A percentile compares a stretch with the other conserved stretches of the same genome.
These are phyloP conservation scores for Rhineura floridana DNA, from an alignment of 2,113 vertebrate genomes.

Conservation along the genomic window DNA sequence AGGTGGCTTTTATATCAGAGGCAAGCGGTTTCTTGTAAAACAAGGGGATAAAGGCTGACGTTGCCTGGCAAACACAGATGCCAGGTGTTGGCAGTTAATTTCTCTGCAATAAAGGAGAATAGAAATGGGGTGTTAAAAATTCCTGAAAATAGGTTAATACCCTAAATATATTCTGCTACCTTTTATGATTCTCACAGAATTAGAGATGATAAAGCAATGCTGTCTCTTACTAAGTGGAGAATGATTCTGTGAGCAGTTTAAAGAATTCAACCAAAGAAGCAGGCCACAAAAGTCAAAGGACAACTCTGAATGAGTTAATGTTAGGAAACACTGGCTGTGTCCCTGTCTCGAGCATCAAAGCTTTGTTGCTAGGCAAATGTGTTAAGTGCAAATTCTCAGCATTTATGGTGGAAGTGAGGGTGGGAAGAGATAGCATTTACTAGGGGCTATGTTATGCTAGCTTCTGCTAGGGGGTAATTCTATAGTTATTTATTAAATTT, in stretches of 20 bases:
- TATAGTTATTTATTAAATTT: background rate
- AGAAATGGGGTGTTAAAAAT: background rate
- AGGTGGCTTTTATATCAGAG: background rate
- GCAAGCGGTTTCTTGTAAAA: background rate
- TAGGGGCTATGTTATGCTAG: background rate
- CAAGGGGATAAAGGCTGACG: background rate
- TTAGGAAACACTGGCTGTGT: background rate
- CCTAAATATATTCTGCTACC: background rate
- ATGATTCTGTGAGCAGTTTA: background rate
- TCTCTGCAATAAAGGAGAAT: background rate
- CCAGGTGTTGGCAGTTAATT: background rate
- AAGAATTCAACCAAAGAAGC: background rate
- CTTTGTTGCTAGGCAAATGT: background rate
- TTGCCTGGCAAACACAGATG: background rate
- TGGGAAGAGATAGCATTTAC: background rate
- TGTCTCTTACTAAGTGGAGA: background rate
- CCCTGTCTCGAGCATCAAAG: background rate
- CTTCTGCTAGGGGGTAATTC: background rate
- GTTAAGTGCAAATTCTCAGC: background rate
- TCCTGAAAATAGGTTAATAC: background rate
- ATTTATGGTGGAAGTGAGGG: background rate
- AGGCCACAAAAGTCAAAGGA: background rate
- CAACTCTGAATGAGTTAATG: background rate
- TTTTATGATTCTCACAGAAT: background rate
- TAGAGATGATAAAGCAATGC: background rate